Base-by-base conservation (phyloP, 1,140 invertebrate genomes). In the Cecropterus lyciades region DNA sequence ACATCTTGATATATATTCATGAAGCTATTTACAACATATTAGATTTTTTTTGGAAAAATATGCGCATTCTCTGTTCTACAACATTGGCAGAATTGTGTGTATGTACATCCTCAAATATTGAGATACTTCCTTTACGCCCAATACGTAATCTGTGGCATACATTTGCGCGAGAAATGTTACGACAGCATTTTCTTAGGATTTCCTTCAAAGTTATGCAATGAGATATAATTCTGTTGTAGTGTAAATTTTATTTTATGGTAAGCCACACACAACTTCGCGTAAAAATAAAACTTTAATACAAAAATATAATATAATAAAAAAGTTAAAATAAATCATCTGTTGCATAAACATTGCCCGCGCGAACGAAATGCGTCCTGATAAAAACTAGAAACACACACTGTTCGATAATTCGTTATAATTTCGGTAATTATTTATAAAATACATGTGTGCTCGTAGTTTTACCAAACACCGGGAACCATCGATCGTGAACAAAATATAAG, bases 61-160 rank as follows among this genome's bases (percentile, higher is more conserved):
- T 60, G 57, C 45, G 43, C 24, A 11, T 49, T 17, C 46, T 60
- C 57, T 59, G 40, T 46, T 46, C 42, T 37, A 60, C 30, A 49
- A 27, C 42, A 30, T 60, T 49, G 43, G 45, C 57, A 60, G 57
- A 60, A 17, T 49, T n/a, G 13, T 60, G 13, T 49, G 45, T 60
- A 68, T 80, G 55, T 73, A 72, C 75, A 70, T 59, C 69, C 79
- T 78, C 79, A 80, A 81, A 79, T 81, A 81, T 81, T 81, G 76
- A 81, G 79, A 70, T 81, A 81, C 79, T 17, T 48, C 40, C 51
- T 52, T 53, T 77, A 62, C 57, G 57, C 30, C 30, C 57, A 14
- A 20, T 51, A 62, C 57, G 57, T 62, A 62, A 62, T 40, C 56
- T 59, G 42, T 37, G 45, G 24, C 57, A 51, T 74, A 72, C 51